Evolutionary conservation across 2,888 invertebrate genomes (phyloP).

Genomic region (Oscheius myriophilus): DNA sequence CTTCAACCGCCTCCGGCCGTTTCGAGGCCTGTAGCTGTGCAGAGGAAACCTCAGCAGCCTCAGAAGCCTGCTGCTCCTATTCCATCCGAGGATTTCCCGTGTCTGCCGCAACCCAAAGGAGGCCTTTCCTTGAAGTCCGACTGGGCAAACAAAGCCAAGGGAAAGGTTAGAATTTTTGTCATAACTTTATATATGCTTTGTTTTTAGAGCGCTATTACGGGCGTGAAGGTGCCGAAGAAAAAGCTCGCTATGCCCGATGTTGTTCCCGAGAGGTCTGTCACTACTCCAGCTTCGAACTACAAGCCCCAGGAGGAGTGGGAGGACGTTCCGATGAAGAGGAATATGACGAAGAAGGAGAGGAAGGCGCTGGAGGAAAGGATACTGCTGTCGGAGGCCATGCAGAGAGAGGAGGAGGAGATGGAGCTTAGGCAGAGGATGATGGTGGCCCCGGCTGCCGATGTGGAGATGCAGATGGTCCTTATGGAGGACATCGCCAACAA

Average conservation of each 20-base stretch:
- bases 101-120: constrained; percentile 14
- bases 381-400: neutral
- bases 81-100: constrained; percentile 30
- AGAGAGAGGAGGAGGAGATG: neutral
- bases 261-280: constrained; percentile 21
- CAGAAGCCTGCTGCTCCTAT: constrained; percentile 17
- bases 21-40: constrained; percentile 1
- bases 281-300: constrained; percentile 6
- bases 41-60: neutral
- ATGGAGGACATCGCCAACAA: constrained; percentile 20
- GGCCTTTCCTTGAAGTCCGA: constrained; percentile 6
- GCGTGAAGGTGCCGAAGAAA: constrained; percentile 27
- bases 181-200: neutral
- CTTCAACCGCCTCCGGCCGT: constrained; percentile 4
- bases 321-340: constrained; percentile 25
- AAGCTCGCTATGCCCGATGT: constrained; percentile 28
- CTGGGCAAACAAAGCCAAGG: constrained; percentile 16
- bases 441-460: constrained; percentile 15
- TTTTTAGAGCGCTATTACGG: constrained; percentile 28
- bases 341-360: constrained; percentile 10
- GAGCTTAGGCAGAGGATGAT: constrained; percentile 16
- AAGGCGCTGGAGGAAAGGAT: constrained; percentile 3
- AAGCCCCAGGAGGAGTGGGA: constrained; percentile 27
- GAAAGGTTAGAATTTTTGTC: constrained; percentile 5
- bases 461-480: constrained; percentile 25